Evolutionary conservation across 1,140 invertebrate genomes (phyloP), one percentile per base, ranked within the genome.

Genomic region (Theocolax elegans): DNA sequence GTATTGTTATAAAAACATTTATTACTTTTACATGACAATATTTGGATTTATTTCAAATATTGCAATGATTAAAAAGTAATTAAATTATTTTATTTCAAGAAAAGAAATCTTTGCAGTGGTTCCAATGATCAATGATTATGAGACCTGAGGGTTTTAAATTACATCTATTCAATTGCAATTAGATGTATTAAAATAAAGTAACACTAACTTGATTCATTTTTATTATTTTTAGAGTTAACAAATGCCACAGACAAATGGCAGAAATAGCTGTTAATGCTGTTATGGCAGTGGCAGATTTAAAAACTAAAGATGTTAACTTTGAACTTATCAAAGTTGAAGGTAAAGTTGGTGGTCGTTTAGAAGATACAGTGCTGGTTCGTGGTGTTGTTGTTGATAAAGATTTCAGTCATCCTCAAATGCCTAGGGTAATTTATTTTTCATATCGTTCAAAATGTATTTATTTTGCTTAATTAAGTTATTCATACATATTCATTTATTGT

Each of bases 331-430:
- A 99, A 87, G 92, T 99, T 46, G 96, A 99, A 85, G 96, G 96
- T 1, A 99, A 99, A 89, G 96, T 98, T 25, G 98, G 98, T 62
- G 98, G 98, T 8, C 91, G 93, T 72, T 90, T 99, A 81, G 98
- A 99, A 87, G 98, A 99, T 84, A 97, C 97, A 0, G 92, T 97
- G 88, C 86, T 99, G 35, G 96, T 99, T 13, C 95, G 93, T 75
- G 98, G 98, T 66, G 98, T 99, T 4, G 92, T 99, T 71, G 91
- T 99, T 19, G 98, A 99, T 81, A 99, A 99, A 87, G 97, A 98
- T 71, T 96, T 99, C 88, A 97, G 95, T 76, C 98, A 99, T 89
- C 96, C 98, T 59, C 98, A 99, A 87, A 99, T 99, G 98, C 98
- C 98, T 1, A 99, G 94, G 89, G 93, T 94, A 81, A 79, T 8